These are phyloP conservation scores for Marronus borbonicus DNA, from an alignment of 2,888 invertebrate genomes.

Conservation along the genomic window DNA sequence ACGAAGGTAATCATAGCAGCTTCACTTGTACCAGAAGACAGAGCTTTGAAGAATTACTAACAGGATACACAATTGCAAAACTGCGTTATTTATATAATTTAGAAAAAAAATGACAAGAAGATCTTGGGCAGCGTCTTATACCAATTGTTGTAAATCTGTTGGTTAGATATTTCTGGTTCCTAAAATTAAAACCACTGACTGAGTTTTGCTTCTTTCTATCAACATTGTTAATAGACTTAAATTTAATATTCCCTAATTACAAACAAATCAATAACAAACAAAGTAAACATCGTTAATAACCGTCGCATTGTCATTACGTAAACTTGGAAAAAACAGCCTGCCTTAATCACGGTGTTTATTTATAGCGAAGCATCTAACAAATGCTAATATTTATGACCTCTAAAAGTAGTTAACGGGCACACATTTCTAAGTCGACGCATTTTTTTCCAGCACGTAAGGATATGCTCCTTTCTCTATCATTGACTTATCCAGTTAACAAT, in stretches of 20 bases:
- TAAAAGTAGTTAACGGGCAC: slow-evolving; percentile 32
- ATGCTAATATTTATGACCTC: slow-evolving; percentile 46
- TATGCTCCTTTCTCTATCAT: slow-evolving; percentile 54
- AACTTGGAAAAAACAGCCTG: slow-evolving; percentile 20
- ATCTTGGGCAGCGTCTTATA: too few relatives aligned
- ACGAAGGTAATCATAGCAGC: too few relatives aligned
- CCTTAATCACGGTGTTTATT: slow-evolving; percentile 36
- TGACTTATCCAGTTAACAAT: slow-evolving; percentile 49
- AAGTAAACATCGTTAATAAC: slow-evolving; percentile 11
- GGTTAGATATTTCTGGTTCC: too few relatives aligned
- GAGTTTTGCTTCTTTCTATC: neutral
- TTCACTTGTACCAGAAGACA: too few relatives aligned
- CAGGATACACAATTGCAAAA: too few relatives aligned
- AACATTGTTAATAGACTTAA: too few relatives aligned
- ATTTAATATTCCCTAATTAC: too few relatives aligned
- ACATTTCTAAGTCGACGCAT: slow-evolving; percentile 33
- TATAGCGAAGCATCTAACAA: slow-evolving; percentile 40
- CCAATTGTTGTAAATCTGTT: too few relatives aligned
- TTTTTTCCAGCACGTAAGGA: slow-evolving; percentile 43
- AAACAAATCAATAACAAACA: neutral
- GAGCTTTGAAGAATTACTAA: too few relatives aligned
- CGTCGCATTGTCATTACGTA: slow-evolving; percentile 23
- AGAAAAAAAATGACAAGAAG: too few relatives aligned
- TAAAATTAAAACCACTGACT: too few relatives aligned
- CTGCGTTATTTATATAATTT: too few relatives aligned